A percentile compares a stretch with the other conserved stretches of the same genome.
phyloP scores from a whole-genome alignment of 92 coral and sea anemone species.

The Anthopleura xanthogrammica region DNA sequence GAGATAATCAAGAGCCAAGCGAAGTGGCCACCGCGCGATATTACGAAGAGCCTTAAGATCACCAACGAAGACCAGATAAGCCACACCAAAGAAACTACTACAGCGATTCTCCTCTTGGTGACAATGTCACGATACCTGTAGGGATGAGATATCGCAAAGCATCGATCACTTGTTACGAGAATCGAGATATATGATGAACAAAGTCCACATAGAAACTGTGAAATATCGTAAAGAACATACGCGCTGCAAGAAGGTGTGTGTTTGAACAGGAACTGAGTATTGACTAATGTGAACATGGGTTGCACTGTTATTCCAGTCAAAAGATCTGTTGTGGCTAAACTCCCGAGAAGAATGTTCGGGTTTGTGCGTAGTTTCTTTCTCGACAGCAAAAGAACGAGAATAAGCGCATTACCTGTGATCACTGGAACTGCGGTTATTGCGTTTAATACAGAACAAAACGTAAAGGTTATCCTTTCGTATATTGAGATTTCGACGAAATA shows the following conservation, averaged over 20 bases:
- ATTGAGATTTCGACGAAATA: neutral
- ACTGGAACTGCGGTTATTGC: constrained; percentile 11
- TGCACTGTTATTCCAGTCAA: constrained; percentile 2
- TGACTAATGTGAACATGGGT: constrained; percentile 8
- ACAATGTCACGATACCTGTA: neutral
- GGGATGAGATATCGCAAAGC: constrained; percentile 2
- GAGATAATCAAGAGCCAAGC: neutral
- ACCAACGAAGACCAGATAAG: neutral
- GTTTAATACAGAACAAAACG: neutral
- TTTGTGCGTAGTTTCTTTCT: constrained; percentile 8
- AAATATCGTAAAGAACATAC: constrained; percentile 7
- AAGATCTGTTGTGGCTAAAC: constrained; percentile 15
- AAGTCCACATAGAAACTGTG: constrained; percentile 8
- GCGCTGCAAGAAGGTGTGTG: neutral
- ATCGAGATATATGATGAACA: constrained; percentile 22
- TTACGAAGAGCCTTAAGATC: neutral
- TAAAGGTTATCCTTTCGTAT: neutral
- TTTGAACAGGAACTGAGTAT: neutral
- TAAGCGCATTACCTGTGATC: neutral
- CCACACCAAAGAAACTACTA: neutral
- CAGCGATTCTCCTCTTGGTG: neutral
- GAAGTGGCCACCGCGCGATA: neutral
- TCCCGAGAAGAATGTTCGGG: constrained; percentile 5
- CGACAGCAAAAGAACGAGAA: neutral
- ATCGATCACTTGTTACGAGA: constrained; percentile 13